Base-by-base conservation (phyloP, 2,113 vertebrate species). In the Colossoma macropomum region DNA sequence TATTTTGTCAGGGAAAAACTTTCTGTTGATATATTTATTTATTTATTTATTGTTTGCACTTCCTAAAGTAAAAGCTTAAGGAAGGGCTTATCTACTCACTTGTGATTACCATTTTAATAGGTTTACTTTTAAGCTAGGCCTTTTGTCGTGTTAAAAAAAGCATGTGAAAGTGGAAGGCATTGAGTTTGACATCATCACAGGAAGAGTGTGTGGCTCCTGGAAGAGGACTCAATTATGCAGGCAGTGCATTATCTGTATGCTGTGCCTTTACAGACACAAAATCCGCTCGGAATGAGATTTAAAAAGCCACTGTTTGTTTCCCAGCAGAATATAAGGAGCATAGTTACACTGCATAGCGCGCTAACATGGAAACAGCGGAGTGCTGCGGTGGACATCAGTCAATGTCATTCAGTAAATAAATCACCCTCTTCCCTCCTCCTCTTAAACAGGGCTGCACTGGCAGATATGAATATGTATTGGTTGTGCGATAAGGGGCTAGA, bases 261-360 rank as follows among this genome's bases (percentile, higher is more conserved):
- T 16, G 32, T 66, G 23, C 17, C 28, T 59, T 9, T 45, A 16
- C 30, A 70, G 21, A 70, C 8, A 27, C 56, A 68, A 25, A 79
- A 38, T 23, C 28, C 25, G 69, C 38, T 28, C 15, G 19, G 34
- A 71, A 68, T 27, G 28, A 76, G 56, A 77, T 41, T 89, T 82
- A 73, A 88, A 88, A 87, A 88, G 86, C 34, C 88, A 80, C 88
- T 88, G 86, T 86, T 89, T 83, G 86, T 87, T 86, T 91, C 85
- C 81, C 84, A 38, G 25, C 65, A 63, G 50, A 80, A 75, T 27
- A 50, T 68, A 54, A 48, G 34, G 28, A 50, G 50, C 69, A 73
- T 16, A 32, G 32, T 62, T 75, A 41, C 62, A 41, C 56, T 30
- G 80, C 52, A 45, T n/a, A 59, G 54, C 25, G 56, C 17, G 69